phyloP scores from a whole-genome alignment of 2,113 vertebrate species.

The Esox niger region DNA sequence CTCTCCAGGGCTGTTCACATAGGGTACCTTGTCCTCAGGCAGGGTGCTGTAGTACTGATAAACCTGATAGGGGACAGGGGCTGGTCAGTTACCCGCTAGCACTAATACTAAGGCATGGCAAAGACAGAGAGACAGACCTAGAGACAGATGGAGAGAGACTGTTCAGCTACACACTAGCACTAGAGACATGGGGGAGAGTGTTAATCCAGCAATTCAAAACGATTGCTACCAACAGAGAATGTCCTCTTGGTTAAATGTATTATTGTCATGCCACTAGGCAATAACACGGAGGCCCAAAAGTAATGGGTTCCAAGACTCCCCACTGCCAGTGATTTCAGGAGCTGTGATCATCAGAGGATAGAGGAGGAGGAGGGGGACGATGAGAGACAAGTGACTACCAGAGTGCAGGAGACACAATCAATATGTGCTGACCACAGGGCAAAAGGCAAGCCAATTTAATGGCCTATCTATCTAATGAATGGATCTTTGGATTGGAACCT shows the following conservation, averaged over 20 bases:
- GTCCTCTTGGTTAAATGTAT: slow-evolving; percentile 53
- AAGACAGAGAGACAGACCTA: background rate
- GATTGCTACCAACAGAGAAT: slow-evolving; percentile 41
- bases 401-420: slow-evolving; percentile 22
- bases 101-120: background rate
- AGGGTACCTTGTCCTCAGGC: slow-evolving; percentile 97
- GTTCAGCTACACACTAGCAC: background rate
- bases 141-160: background rate
- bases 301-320: background rate
- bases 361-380: background rate
- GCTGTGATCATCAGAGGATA: background rate
- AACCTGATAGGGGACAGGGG: slow-evolving; percentile 72
- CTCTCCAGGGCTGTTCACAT: slow-evolving; percentile 96
- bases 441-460: slow-evolving; percentile 37
- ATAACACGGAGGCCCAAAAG: slow-evolving; percentile 35
- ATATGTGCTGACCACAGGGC: slow-evolving; percentile 40
- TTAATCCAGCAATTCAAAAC: slow-evolving; percentile 45
- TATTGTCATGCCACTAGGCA: slow-evolving; percentile 41
- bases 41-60: slow-evolving; percentile 98
- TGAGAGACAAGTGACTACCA: background rate
- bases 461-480: slow-evolving; percentile 44
- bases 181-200: slow-evolving; percentile 24
- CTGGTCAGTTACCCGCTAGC: background rate
- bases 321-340: too few relatives aligned
- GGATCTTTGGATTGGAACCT: slow-evolving; percentile 45